Evolutionary conservation across 2,888 invertebrate species (phyloP).

Genomic region (Cinara cedri): DNA sequence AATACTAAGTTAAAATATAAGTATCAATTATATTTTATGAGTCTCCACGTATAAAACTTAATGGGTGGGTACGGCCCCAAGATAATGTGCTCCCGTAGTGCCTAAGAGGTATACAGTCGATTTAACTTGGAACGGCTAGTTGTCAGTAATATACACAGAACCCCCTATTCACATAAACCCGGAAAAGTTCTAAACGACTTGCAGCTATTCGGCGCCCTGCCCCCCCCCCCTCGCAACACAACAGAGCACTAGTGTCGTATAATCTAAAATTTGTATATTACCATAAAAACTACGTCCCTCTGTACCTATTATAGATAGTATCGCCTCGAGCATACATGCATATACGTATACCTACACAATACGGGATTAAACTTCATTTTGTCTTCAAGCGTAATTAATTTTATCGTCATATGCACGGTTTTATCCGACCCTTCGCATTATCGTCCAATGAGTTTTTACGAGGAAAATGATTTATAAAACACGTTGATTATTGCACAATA

Average conservation of each 20-base stretch:
- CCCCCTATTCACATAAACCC: slow-evolving; percentile 28
- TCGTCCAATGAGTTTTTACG: slow-evolving; percentile 33
- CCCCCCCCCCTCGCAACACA: too few species aligned
- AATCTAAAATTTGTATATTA: slow-evolving; percentile 48
- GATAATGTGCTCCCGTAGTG: slow-evolving; percentile 35
- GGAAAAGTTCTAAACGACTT: slow-evolving; percentile 47
- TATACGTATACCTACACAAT: background rate
- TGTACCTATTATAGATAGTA: slow-evolving; percentile 35
- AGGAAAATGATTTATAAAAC: slow-evolving; percentile 43
- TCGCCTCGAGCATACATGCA: slow-evolving; percentile 4
- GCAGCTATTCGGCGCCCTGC: slow-evolving; percentile 18
- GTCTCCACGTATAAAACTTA: slow-evolving; percentile 42
- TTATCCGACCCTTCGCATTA: slow-evolving; percentile 3
- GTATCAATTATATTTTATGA: slow-evolving; percentile 54
- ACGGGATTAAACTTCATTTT: slow-evolving; percentile 46
- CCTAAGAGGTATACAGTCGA: slow-evolving; percentile 46
- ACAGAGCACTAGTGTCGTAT: slow-evolving; percentile 11
- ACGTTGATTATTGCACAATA: background rate
- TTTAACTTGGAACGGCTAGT: slow-evolving; percentile 47
- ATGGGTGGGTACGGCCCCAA: slow-evolving; percentile 15
- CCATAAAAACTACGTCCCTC: slow-evolving; percentile 48
- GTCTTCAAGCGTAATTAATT: slow-evolving; percentile 56
- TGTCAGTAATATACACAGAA: slow-evolving; percentile 32
- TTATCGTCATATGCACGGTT: slow-evolving; percentile 42
- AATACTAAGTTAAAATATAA: slow-evolving; percentile 41